Conservation (phyloP, 2,888 invertebrate genomes). For the Cosmopolites sordidus region DNA sequence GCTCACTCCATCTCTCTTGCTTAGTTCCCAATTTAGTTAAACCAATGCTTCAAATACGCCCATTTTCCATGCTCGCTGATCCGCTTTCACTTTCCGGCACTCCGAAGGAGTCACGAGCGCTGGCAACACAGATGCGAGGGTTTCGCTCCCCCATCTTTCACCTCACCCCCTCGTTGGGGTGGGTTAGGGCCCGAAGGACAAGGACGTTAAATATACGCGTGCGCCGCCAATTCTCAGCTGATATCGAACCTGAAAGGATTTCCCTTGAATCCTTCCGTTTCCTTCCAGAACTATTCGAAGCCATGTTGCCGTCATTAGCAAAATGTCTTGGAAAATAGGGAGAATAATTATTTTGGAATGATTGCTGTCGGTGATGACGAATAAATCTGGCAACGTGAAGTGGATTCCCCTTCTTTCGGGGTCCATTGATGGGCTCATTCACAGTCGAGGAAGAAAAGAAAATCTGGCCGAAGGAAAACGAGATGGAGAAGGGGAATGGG, state of each 20-base stretch:
- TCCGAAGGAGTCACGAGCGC: conserved; percentile 1
- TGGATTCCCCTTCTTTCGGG: conserved; percentile 3
- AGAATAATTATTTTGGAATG: background rate
- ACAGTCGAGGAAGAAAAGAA: conserved; percentile 9
- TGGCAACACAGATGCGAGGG: conserved; percentile 6
- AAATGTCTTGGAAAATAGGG: background rate
- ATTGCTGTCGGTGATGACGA: too few relatives aligned
- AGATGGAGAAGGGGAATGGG: background rate
- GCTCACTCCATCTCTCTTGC: too few relatives aligned
- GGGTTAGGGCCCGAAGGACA: conserved; percentile 27
- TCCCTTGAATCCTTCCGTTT: conserved; percentile 12
- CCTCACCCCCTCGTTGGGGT: conserved; percentile 17
- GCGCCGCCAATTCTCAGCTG: conserved; percentile 23
- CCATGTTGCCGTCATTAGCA: background rate
- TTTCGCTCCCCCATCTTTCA: background rate
- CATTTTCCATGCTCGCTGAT: background rate
- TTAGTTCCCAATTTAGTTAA: too few relatives aligned
- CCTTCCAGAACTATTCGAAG: background rate
- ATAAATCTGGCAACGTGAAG: conserved; percentile 9
- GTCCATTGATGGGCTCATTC: conserved; percentile 18
- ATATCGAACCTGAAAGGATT: conserved; percentile 20
- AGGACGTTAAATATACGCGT: conserved; percentile 22
- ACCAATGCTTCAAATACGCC: too few relatives aligned
- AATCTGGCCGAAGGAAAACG: conserved; percentile 1
- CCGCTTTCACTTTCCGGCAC: conserved; percentile 16